Conservation (phyloP, 2,888 invertebrate species). For the Andrena minutula region DNA sequence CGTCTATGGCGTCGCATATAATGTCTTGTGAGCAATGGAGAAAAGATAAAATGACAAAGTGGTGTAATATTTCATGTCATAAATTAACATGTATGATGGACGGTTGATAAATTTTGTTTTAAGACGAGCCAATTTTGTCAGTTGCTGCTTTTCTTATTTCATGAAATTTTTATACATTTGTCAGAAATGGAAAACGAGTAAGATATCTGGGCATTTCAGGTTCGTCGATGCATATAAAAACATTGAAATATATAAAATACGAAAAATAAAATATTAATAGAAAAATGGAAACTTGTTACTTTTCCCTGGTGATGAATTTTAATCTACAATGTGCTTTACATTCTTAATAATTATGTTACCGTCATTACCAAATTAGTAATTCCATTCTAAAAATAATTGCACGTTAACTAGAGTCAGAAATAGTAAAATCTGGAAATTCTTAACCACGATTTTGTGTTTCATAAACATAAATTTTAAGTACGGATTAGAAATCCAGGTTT, state of each 20-base stretch:
- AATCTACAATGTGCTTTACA: background rate
- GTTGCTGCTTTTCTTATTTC: too few species aligned
- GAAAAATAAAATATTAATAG: too few species aligned
- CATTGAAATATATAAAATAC: background rate
- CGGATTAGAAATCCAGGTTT: background rate
- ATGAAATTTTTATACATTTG: too few species aligned
- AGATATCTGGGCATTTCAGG: too few species aligned
- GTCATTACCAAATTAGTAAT: background rate
- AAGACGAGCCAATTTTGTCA: too few species aligned
- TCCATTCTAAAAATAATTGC: background rate
- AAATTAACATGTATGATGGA: too few species aligned
- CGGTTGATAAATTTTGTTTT: too few species aligned
- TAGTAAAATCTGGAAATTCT: background rate
- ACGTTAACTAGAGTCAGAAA: background rate
- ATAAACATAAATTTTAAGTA: conserved; percentile 1
- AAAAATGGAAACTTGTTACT: background rate
- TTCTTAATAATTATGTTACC: background rate
- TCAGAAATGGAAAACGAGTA: too few species aligned
- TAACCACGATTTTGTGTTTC: background rate
- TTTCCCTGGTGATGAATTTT: background rate
- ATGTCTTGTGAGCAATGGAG: too few species aligned
- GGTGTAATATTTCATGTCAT: too few species aligned
- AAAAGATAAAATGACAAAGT: too few species aligned
- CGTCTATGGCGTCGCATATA: background rate
- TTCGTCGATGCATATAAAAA: background rate